A percentile compares a stretch with the other conserved stretches of the same genome.
phyloP scores from a whole-genome alignment of 2,113 vertebrate species.

The Actenoides lindsayi region DNA sequence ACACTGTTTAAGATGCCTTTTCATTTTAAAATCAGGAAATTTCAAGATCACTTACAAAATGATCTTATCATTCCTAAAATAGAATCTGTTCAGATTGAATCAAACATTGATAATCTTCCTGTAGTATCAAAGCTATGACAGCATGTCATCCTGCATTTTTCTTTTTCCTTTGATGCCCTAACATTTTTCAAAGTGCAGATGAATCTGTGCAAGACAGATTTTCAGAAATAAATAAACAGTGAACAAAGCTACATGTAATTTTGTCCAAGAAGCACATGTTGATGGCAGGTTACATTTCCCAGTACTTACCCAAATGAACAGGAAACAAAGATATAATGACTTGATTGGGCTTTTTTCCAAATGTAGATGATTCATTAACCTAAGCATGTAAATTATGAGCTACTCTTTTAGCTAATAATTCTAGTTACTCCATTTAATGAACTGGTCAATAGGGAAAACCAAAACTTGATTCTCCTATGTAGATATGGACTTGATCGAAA shows the following conservation, averaged over 20 bases:
- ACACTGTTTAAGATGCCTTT: not conserved
- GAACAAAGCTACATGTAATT: not conserved
- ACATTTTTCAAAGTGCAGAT: not conserved
- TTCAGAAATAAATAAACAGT: not conserved
- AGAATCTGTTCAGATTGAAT: not conserved
- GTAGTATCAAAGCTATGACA: not conserved
- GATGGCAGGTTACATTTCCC: not conserved
- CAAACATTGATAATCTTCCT: not conserved
- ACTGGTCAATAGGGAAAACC: rapidly evolving
- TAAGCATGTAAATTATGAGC: not conserved
- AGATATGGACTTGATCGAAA: not conserved
- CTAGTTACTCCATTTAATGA: not conserved
- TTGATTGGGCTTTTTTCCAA: not conserved
- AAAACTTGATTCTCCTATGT: not conserved
- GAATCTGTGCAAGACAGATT: not conserved
- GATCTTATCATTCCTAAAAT: not conserved
- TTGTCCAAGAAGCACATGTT: not conserved
- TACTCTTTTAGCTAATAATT: not conserved
- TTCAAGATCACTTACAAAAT: not conserved
- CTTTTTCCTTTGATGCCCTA: not conserved
- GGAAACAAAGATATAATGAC: not conserved
- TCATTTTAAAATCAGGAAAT: not conserved
- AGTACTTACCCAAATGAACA: not conserved
- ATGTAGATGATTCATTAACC: not conserved
- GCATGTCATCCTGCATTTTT: not conserved